Percentiles rank a stretch among this genome's conserved stretches.
phyloP scores from a whole-genome alignment of 2,113 vertebrate genomes.

The Dicentrarchus labrax region DNA sequence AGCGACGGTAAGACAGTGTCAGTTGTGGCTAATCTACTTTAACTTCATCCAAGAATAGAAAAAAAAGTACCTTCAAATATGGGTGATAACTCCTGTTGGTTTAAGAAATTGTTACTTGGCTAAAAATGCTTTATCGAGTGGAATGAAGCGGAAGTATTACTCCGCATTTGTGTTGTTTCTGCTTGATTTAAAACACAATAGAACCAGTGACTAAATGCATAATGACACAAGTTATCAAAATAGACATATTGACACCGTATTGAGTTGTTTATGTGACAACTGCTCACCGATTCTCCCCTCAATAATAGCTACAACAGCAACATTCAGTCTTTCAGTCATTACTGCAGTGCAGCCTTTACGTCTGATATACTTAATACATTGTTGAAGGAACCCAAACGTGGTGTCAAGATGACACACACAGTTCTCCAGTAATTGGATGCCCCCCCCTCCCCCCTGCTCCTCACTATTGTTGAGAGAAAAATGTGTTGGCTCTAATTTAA shows the following conservation, averaged over 20 bases:
- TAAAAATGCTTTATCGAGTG: too few species aligned
- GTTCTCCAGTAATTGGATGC: conserved; percentile 76
- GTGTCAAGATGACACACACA: conserved; percentile 72
- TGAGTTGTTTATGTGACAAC: conserved; percentile 40
- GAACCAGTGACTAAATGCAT: conserved; percentile 4
- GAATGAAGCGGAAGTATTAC: not conserved
- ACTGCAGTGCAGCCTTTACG: conserved; percentile 43
- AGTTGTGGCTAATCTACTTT: conserved; percentile 14
- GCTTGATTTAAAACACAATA: conserved; percentile 13
- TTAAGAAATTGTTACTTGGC: too few species aligned
- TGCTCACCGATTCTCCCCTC: not conserved
- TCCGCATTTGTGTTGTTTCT: not conserved
- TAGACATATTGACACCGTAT: conserved; percentile 35
- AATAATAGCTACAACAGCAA: conserved; percentile 11
- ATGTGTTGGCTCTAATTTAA: conserved; percentile 76
- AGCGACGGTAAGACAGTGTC: not conserved
- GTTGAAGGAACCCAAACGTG: conserved; percentile 58
- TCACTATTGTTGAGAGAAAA: conserved; percentile 71
- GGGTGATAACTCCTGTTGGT: not conserved
- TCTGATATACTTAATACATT: conserved; percentile 53
- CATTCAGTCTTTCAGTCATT: conserved; percentile 45
- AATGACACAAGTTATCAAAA: conserved; percentile 45
- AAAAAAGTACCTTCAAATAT: not conserved
- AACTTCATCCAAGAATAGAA: not conserved
- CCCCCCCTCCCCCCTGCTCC: conserved; percentile 11